Conservation (phyloP, 2,888 invertebrate genomes). For the Caenorhabditis imperialis region DNA sequence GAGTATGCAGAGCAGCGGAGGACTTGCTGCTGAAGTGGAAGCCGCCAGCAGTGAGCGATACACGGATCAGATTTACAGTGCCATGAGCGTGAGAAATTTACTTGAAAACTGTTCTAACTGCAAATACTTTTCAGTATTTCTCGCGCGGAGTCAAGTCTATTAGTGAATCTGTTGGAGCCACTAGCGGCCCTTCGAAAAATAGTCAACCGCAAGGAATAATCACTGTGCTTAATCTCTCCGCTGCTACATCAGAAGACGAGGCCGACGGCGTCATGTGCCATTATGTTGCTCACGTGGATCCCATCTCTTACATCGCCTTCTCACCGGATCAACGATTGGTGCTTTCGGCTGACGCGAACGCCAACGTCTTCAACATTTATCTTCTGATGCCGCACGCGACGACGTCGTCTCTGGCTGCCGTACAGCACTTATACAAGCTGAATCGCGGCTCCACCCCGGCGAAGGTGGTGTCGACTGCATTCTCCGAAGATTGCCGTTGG, state of each 20-base stretch:
- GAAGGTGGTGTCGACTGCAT: conserved; percentile 82
- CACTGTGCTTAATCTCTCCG: conserved; percentile 60
- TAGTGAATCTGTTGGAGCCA: conserved; percentile 78
- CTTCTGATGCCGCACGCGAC: conserved; percentile 92
- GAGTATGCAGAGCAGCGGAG: conserved; percentile 72
- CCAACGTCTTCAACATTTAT: conserved; percentile 89
- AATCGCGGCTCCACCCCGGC: conserved; percentile 96
- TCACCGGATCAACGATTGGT: conserved; percentile 76
- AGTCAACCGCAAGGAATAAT: conserved; percentile 59
- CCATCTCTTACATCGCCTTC: conserved; percentile 56
- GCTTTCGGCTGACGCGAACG: conserved; percentile 79
- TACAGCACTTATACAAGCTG: conserved; percentile 91
- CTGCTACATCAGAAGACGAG: conserved; percentile 1
- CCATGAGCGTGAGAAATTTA: conserved; percentile 79
- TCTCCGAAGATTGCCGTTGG: conserved; percentile 84
- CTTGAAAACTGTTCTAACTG: background rate
- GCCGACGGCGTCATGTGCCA: conserved; percentile 62
- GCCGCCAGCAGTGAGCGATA: conserved; percentile 74
- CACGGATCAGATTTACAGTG: conserved; percentile 80
- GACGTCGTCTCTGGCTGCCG: conserved; percentile 85
- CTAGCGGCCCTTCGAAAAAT: conserved; percentile 39
- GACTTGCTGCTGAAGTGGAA: conserved; percentile 58
- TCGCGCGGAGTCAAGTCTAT: conserved; percentile 80
- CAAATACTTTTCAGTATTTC: conserved; percentile 77
- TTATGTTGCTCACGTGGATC: conserved; percentile 70